phyloP scores from a whole-genome alignment of 2,888 invertebrate species.

The Euplexia lucipara region DNA sequence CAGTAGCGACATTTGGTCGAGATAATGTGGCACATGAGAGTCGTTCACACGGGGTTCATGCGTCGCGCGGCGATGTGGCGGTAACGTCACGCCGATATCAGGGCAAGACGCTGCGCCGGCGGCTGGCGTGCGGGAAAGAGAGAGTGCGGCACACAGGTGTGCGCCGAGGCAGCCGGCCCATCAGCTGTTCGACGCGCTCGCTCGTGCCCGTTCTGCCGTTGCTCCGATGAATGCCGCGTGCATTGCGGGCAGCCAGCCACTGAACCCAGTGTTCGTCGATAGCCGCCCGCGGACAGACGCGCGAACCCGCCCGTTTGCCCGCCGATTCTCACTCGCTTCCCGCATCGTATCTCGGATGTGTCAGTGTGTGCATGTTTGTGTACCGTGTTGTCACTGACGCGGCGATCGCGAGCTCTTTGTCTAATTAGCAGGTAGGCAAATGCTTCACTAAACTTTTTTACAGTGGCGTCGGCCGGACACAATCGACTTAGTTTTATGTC shows the following conservation, averaged over 20 bases:
- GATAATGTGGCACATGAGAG: constrained; percentile 66
- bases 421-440: constrained; percentile 89
- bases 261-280: constrained; percentile 84
- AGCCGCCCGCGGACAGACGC: constrained; percentile 83
- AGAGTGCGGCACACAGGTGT: constrained; percentile 87
- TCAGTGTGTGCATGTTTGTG: constrained; percentile 84
- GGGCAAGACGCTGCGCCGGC: constrained; percentile 78
- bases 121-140: constrained; percentile 81
- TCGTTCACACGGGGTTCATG: constrained; percentile 70
- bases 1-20: constrained; percentile 62
- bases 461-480: constrained; percentile 64
- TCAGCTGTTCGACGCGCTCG: constrained; percentile 85
- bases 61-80: constrained; percentile 57
- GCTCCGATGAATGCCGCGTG: constrained; percentile 72
- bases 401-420: constrained; percentile 86
- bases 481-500: constrained; percentile 67
- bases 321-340: constrained; percentile 73
- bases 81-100: constrained; percentile 79
- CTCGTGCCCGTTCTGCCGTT: constrained; percentile 78
- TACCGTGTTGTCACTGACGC: constrained; percentile 83
- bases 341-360: constrained; percentile 74
- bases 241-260: constrained; percentile 70
- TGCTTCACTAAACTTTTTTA: constrained; percentile 78
- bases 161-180: constrained; percentile 80
- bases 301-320: constrained; percentile 70